Evolutionary conservation across 2,888 invertebrate species (phyloP).

Genomic region (Xestobium rufovillosum): DNA sequence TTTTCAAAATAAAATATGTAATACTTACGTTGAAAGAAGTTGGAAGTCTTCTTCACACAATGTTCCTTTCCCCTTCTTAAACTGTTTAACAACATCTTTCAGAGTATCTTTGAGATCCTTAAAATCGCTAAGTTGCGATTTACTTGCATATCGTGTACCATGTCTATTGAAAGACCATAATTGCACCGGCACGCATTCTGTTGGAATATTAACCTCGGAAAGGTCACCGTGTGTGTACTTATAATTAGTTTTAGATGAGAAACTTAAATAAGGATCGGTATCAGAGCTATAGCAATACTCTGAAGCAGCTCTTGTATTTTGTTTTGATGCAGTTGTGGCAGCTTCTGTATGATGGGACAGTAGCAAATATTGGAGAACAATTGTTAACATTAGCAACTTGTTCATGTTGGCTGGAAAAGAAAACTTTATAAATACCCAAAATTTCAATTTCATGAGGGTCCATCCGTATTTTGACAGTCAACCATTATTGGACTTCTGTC

Average conservation of each 20-base stretch:
- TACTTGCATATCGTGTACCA: slow-evolving; percentile 2
- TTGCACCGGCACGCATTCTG: not conserved
- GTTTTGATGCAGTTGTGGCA: no score
- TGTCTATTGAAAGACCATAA: not conserved
- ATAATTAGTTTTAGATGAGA: not conserved
- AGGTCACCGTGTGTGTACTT: not conserved
- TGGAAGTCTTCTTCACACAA: not conserved
- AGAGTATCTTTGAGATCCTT: not conserved
- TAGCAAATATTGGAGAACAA: no score
- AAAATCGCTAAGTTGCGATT: not conserved
- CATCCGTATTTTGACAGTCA: no score
- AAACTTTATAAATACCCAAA: no score
- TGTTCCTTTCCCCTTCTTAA: not conserved
- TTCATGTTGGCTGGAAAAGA: no score
- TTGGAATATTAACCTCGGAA: not conserved
- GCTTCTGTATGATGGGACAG: no score
- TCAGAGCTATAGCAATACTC: not conserved
- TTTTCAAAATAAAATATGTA: no score
- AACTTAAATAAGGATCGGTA: not conserved
- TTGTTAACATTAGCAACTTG: no score
- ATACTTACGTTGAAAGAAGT: not conserved
- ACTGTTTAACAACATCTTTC: not conserved
- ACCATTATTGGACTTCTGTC: no score
- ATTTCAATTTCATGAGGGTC: no score
- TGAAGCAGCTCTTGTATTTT: no score